Evolutionary conservation across 2,888 invertebrate genomes (phyloP).

Genomic region (Acheta domesticus): DNA sequence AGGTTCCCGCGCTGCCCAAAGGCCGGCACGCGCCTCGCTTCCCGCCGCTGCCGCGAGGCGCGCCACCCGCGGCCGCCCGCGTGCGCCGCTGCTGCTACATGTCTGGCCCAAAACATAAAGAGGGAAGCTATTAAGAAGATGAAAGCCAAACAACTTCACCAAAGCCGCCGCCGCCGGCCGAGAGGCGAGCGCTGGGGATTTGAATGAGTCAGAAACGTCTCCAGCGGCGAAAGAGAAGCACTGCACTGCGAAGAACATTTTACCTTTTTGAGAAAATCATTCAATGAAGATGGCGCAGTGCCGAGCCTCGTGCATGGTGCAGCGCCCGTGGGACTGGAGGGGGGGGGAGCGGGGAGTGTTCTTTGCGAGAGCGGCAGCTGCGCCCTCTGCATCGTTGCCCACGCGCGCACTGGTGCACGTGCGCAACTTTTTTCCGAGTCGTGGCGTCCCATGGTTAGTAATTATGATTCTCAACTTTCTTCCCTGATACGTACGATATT

Average conservation of each 20-base stretch:
- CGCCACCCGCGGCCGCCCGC: not conserved
- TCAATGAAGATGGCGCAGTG: not conserved
- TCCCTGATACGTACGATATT: too few relatives aligned
- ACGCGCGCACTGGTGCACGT: too few relatives aligned
- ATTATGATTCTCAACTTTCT: too few relatives aligned
- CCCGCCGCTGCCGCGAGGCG: not conserved
- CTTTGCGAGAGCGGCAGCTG: too few relatives aligned
- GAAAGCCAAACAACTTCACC: not conserved
- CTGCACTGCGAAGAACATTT: not conserved
- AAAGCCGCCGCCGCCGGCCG: not conserved
- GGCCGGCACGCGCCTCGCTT: too few relatives aligned
- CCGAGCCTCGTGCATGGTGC: not conserved
- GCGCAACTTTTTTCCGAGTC: too few relatives aligned
- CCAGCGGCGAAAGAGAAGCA: not conserved
- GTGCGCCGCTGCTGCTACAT: not conserved
- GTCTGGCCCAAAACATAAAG: not conserved
- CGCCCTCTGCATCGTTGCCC: too few relatives aligned
- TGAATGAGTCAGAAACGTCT: not conserved
- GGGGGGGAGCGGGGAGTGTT: not conserved
- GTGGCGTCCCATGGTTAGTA: too few relatives aligned
- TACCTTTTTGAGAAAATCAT: not conserved
- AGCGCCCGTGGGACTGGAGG: not conserved
- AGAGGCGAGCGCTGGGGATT: not conserved
- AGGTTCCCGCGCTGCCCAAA: too few relatives aligned
- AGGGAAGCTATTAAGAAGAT: conserved; percentile 6